Conservation (phyloP, 2,113 vertebrate species). For the Phrynosoma blainvillii region DNA sequence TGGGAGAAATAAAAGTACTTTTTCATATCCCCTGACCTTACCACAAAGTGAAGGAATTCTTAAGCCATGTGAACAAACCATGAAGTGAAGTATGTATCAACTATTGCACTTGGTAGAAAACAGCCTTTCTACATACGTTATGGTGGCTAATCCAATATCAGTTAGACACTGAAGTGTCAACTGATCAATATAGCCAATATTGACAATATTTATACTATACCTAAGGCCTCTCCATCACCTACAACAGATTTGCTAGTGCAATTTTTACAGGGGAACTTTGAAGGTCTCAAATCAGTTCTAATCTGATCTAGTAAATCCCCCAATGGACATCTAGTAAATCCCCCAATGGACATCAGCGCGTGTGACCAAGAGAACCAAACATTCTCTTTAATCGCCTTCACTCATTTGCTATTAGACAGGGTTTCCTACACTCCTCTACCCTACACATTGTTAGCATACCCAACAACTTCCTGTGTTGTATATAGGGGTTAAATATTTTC, state of each 20-base stretch:
- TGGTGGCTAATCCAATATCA: not conserved
- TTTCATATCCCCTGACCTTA: conserved; percentile 50
- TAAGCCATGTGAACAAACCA: conserved; percentile 17
- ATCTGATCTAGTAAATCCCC: too few species aligned
- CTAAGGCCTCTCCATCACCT: not conserved
- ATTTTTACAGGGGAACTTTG: not conserved
- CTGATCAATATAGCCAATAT: accelerated
- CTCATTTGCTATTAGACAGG: too few species aligned
- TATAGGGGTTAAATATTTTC: too few species aligned
- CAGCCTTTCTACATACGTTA: not conserved
- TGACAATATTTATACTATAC: not conserved
- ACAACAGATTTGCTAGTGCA: not conserved
- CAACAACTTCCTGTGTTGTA: too few species aligned
- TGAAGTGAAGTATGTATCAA: not conserved
- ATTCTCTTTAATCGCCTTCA: too few species aligned
- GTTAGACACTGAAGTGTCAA: not conserved
- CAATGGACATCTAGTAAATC: too few species aligned
- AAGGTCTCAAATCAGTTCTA: not conserved
- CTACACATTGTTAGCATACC: too few species aligned
- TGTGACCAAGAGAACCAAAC: too few species aligned
- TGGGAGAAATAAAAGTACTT: conserved; percentile 46
- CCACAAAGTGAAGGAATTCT: not conserved
- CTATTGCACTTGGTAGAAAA: not conserved
- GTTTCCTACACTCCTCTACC: too few species aligned
- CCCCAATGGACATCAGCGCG: too few species aligned